Evolutionary conservation across 2,888 invertebrate genomes (phyloP), one percentile per base, ranked within the genome.

Genomic region (Polymixis flavicincta): DNA sequence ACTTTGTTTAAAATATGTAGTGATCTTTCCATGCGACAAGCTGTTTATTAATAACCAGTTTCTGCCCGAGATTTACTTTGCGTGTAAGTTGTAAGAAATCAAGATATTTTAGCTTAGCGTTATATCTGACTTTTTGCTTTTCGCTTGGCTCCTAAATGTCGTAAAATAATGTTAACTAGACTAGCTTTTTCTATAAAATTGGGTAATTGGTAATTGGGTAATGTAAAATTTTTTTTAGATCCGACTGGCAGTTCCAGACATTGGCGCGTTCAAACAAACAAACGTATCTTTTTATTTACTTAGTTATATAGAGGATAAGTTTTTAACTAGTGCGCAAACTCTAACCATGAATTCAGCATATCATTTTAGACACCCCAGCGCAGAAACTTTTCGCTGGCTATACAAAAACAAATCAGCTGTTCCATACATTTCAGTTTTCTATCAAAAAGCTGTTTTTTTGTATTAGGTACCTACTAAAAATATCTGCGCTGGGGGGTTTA

Each of bases 11-110:
- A 3, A 32, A 32, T 32, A 32, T 32, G 32, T 32, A 32, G 32
- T 32, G 32, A 32, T 55, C n/a, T 42, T 48, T 37, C 25, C 14
- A 14, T 60, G 14, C 50, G 55, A 32, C 45, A 32, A 32, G 45
- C 22, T 37, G 57, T 63, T 71, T 72, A 79, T 66, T 28, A 57
- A 22, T 14, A 57, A 63, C 22, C 19, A 59, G 19, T 11, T 59
- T 59, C 11, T 28, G 9, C 19, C 2, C 11, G 11, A 9, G 22
- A 59, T 5, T 59, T 22, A 2, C 0, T 22, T 22, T 11, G 59
- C 32, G 11, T 59, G 32, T 5, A 11, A 32, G 59, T 22, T 22
- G 22, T 32, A 22, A 32, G 11, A 11, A 11, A 22, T 28, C 28
- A 42, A 42, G 8, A 42, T 42, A 42, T 42, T 42, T 42, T 42